A percentile compares a stretch with the other conserved stretches of the same genome.
Evolutionary conservation across 2,797 vertebrate species (phyloP).

Genomic region (Cuculus canorus): DNA sequence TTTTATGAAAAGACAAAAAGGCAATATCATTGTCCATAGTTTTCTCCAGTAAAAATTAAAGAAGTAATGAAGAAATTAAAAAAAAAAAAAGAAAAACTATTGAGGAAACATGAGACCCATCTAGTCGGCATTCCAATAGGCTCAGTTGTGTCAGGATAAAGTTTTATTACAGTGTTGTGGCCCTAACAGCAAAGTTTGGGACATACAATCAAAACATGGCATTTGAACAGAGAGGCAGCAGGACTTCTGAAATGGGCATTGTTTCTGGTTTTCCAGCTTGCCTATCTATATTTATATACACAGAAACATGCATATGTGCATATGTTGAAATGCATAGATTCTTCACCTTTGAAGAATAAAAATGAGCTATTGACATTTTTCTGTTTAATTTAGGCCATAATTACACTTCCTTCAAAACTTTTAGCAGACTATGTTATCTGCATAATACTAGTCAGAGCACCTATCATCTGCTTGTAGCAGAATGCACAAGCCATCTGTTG

Average conservation of each 20-base stretch:
- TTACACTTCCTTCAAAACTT: not conserved
- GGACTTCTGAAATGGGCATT: not conserved
- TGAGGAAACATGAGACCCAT: not conserved
- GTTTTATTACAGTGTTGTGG: not conserved
- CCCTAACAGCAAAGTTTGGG: not conserved
- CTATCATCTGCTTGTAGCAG: slow-evolving; percentile 7
- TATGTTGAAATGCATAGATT: not conserved
- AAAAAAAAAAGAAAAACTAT: not conserved
- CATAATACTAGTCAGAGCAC: not conserved
- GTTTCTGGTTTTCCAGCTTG: not conserved
- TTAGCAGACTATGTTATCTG: not conserved
- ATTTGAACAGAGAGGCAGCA: not conserved
- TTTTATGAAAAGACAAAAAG: not conserved
- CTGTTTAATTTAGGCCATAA: not conserved
- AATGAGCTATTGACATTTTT: not conserved
- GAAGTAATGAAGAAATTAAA: not conserved
- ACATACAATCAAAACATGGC: not conserved
- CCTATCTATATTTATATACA: not conserved
- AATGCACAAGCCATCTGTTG: slow-evolving; percentile 42
- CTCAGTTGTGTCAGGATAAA: not conserved
- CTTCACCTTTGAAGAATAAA: not conserved
- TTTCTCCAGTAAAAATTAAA: not conserved
- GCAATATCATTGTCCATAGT: not conserved
- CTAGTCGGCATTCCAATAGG: not conserved
- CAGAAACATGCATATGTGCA: not conserved